These are phyloP conservation scores for Epinephelus lanceolatus DNA, from an alignment of 2,113 vertebrate genomes.

Conservation along the genomic window DNA sequence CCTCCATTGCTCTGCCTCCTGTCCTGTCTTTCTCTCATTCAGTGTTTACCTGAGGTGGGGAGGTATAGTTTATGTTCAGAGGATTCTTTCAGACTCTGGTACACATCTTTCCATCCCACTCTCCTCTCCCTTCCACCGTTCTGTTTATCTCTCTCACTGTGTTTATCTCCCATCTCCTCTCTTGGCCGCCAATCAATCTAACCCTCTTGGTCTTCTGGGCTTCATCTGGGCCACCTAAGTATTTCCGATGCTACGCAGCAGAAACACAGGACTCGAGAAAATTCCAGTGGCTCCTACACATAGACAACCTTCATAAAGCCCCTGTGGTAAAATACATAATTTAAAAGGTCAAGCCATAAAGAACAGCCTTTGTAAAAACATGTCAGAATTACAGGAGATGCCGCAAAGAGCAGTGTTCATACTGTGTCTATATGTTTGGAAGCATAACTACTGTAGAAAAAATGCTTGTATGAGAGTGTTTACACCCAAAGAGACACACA, in stretches of 20 bases:
- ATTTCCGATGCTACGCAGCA: slow-evolving; percentile 51
- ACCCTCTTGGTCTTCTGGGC: slow-evolving; percentile 5
- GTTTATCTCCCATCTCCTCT: slow-evolving; percentile 37
- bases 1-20: slow-evolving; percentile 20
- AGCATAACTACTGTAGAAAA: neutral
- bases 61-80: slow-evolving; percentile 19
- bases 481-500: neutral
- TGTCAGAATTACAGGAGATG: slow-evolving; percentile 5
- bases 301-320: slow-evolving; percentile 13
- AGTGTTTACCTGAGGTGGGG: slow-evolving; percentile 44
- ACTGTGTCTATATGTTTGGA: neutral
- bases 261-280: slow-evolving; percentile 19
- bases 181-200: slow-evolving; percentile 38
- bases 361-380: slow-evolving; percentile 1
- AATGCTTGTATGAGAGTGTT: neutral
- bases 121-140: neutral
- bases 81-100: slow-evolving; percentile 20
- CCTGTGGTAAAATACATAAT: slow-evolving; percentile 33
- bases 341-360: slow-evolving; percentile 47
- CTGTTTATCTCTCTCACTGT: slow-evolving; percentile 12
- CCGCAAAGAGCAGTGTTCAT: neutral
- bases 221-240: slow-evolving; percentile 52
- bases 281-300: slow-evolving; percentile 5
- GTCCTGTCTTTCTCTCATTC: slow-evolving; percentile 2
- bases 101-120: slow-evolving; percentile 7